Evolutionary conservation across 2,888 invertebrate species (phyloP).

Genomic region (Bellardia pandia): DNA sequence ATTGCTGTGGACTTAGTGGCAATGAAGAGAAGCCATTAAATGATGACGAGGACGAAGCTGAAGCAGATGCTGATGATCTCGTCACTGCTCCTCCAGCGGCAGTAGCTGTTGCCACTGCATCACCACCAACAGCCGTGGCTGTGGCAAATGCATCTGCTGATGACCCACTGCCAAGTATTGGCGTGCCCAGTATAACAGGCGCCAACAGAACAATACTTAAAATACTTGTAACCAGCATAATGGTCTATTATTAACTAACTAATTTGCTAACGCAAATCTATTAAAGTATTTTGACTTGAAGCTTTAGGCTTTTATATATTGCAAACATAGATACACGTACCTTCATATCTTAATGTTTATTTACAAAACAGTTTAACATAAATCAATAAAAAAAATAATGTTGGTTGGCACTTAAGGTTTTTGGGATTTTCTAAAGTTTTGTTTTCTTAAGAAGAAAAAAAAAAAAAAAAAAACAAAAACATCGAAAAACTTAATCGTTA

Average conservation of each 20-base stretch:
- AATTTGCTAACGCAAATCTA: slow-evolving; percentile 16
- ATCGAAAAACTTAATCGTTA: background rate
- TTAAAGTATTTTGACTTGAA: slow-evolving; percentile 27
- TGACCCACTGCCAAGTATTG: slow-evolving; percentile 49
- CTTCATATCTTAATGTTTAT: slow-evolving; percentile 13
- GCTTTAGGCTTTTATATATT: slow-evolving; percentile 33
- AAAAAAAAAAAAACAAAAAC: background rate
- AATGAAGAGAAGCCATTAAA: background rate
- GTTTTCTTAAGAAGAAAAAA: slow-evolving; percentile 32
- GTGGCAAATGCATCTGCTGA: slow-evolving; percentile 54
- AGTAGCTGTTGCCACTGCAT: slow-evolving; percentile 50
- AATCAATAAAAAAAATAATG: background rate
- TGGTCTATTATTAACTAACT: slow-evolving; percentile 40
- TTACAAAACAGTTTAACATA: slow-evolving; percentile 55
- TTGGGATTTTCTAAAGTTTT: slow-evolving; percentile 37
- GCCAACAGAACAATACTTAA: slow-evolving; percentile 27
- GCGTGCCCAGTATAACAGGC: background rate
- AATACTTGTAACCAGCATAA: slow-evolving; percentile 53
- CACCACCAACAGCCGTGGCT: slow-evolving; percentile 23
- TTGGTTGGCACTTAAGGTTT: slow-evolving; percentile 9
- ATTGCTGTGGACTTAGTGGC: background rate
- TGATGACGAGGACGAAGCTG: slow-evolving; percentile 22
- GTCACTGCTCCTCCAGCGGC: slow-evolving; percentile 24
- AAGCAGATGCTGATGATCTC: slow-evolving; percentile 18
- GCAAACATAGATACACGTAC: background rate